These are phyloP conservation scores for Hyposoter didymator DNA, from an alignment of 2,888 invertebrate species.

Conservation along the genomic window DNA sequence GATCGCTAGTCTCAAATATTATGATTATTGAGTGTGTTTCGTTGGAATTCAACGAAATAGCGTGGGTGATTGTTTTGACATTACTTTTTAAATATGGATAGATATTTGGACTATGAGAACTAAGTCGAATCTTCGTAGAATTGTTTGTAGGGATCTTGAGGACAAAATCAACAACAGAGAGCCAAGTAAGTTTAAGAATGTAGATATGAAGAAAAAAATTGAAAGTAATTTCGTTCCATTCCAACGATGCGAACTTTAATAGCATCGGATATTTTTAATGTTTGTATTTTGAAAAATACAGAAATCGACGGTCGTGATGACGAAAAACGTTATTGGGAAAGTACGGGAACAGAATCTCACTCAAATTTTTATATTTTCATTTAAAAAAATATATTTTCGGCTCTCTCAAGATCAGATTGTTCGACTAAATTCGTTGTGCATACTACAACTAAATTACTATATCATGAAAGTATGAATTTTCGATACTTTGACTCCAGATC, in stretches of 20 bases:
- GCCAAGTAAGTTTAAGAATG: neutral
- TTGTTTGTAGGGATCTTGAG: neutral
- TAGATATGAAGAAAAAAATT: neutral
- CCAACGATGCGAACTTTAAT: constrained; percentile 4
- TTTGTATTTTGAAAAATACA: neutral
- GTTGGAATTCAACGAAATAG: neutral
- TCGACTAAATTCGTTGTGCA: neutral
- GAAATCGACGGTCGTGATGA: neutral
- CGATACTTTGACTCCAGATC: neutral
- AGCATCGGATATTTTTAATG: neutral
- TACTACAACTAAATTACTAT: neutral
- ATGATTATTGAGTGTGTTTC: neutral
- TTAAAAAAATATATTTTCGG: neutral
- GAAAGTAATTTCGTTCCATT: constrained; percentile 5
- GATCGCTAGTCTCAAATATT: constrained; percentile 75
- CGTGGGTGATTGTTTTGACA: neutral
- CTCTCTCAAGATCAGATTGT: constrained; percentile 1
- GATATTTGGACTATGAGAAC: neutral
- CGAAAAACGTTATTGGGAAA: constrained; percentile 3
- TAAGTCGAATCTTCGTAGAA: neutral
- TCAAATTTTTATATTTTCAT: neutral
- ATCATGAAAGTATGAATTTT: neutral
- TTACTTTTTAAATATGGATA: neutral
- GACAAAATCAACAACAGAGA: neutral
- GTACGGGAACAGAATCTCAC: neutral